Conservation (phyloP, 1,140 invertebrate species). For the Drosophila cardini region DNA sequence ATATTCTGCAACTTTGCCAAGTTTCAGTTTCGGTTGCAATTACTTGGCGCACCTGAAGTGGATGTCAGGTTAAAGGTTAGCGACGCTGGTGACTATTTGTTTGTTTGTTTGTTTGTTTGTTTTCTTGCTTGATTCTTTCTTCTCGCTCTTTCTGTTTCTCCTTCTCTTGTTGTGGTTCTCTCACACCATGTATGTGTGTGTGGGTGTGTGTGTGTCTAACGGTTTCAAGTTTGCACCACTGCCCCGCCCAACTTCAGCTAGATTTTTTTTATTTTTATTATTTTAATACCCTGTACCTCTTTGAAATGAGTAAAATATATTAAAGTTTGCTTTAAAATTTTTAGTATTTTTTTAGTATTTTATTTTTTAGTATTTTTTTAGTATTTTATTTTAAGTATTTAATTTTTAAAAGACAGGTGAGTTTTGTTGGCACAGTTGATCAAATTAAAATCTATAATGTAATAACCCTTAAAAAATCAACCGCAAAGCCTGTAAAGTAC, state of each 20-base stretch:
- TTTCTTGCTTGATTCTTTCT: constrained; percentile 23
- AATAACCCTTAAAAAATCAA: too few relatives aligned
- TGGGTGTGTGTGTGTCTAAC: constrained; percentile 43
- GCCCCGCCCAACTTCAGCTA: constrained; percentile 29
- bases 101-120: constrained; percentile 66
- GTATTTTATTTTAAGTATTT: too few relatives aligned
- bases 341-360: too few relatives aligned
- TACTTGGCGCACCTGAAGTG: constrained; percentile 78
- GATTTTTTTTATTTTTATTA: constrained; percentile 37
- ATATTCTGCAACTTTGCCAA: constrained; percentile 71
- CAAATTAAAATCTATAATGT: too few relatives aligned
- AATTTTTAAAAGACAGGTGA: too few relatives aligned
- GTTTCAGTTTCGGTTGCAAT: constrained; percentile 78
- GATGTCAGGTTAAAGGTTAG: constrained; percentile 69
- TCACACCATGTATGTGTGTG: constrained; percentile 3
- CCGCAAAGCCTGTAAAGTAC: too few relatives aligned
- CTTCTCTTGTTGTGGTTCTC: neutral
- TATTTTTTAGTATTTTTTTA: too few relatives aligned
- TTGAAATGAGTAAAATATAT: neutral
- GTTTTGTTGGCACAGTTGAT: too few relatives aligned
- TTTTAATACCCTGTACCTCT: neutral
- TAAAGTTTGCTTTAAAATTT: neutral
- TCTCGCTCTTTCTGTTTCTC: constrained; percentile 7
- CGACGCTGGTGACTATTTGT: constrained; percentile 28
- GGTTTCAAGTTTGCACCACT: constrained; percentile 23